Evolutionary conservation across 2,797 vertebrate species (phyloP).

Genomic region (Pterois miles): DNA sequence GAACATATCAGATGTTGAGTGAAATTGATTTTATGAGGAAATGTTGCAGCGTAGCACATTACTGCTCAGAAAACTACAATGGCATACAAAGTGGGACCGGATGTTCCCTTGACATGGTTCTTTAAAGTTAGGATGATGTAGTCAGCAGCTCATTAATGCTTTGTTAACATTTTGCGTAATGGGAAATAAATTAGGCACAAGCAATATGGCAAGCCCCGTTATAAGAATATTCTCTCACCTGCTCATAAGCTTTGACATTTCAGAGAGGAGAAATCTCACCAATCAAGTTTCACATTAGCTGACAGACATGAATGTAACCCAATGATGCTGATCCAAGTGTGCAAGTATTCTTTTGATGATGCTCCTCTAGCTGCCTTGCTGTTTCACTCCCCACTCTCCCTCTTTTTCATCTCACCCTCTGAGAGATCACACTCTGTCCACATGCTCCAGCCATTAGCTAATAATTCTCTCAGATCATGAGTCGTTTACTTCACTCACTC

Average conservation of each 20-base stretch:
- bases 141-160: conserved; percentile 75
- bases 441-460: conserved; percentile 74
- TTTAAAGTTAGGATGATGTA: conserved; percentile 67
- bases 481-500: conserved; percentile 69
- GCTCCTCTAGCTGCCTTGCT: conserved; percentile 23
- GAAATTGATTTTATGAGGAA: conserved; percentile 52
- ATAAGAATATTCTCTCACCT: conserved; percentile 57
- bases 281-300: conserved; percentile 62
- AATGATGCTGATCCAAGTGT: conserved; percentile 60
- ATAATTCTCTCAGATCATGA: conserved; percentile 75
- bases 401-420: conserved; percentile 19
- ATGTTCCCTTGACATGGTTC: conserved; percentile 68
- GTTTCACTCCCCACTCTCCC: conserved; percentile 24
- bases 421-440: conserved; percentile 64
- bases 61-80: conserved; percentile 50
- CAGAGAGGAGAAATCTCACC: conserved; percentile 57
- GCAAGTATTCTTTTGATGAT: conserved; percentile 49
- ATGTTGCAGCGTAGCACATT: conserved; percentile 53
- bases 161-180: conserved; percentile 75
- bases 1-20: conserved; percentile 43
- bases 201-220: conserved; percentile 56
- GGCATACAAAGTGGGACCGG: conserved; percentile 66
- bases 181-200: conserved; percentile 72
- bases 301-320: conserved; percentile 53
- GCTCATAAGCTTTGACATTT: conserved; percentile 72